These are phyloP conservation scores for Trachurus trachurus DNA, from an alignment of 2,797 vertebrate species.

Conservation along the genomic window DNA sequence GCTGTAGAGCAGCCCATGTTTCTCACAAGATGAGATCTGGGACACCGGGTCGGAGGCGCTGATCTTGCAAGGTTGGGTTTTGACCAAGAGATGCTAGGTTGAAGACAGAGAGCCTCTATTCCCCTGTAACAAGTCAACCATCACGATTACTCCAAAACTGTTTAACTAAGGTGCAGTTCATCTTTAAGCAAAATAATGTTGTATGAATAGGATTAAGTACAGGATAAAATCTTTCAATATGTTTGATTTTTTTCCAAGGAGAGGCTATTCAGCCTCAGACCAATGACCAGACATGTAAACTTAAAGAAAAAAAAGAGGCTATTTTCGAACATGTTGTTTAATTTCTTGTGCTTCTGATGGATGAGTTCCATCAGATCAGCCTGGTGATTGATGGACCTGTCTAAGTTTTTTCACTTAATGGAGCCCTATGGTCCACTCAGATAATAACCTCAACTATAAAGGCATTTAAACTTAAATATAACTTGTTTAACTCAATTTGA, in stretches of 20 bases:
- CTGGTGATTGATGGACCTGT: slow-evolving; percentile 54
- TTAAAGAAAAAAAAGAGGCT: neutral
- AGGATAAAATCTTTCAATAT: neutral
- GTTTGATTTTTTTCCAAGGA: slow-evolving; percentile 9
- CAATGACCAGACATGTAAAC: slow-evolving; percentile 12
- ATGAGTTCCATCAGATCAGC: slow-evolving; percentile 49
- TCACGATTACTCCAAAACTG: too few species aligned
- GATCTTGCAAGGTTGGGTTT: too few species aligned
- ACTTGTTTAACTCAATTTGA: neutral
- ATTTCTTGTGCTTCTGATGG: slow-evolving; percentile 48
- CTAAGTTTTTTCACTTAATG: slow-evolving; percentile 36
- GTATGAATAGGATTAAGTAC: neutral
- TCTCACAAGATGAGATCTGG: too few species aligned
- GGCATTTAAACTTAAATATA: slow-evolving; percentile 1
- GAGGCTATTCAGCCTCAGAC: neutral
- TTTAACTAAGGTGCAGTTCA: too few species aligned
- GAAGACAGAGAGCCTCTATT: too few species aligned
- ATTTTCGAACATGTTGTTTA: neutral
- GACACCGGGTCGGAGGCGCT: too few species aligned
- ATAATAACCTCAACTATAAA: slow-evolving; percentile 22
- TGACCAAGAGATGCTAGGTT: too few species aligned
- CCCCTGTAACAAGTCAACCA: too few species aligned
- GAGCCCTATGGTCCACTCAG: slow-evolving; percentile 24
- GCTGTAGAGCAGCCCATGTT: too few species aligned
- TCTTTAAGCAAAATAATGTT: neutral